Conservation (phyloP, 2,113 vertebrate species). For the Aplodontia rufa region DNA sequence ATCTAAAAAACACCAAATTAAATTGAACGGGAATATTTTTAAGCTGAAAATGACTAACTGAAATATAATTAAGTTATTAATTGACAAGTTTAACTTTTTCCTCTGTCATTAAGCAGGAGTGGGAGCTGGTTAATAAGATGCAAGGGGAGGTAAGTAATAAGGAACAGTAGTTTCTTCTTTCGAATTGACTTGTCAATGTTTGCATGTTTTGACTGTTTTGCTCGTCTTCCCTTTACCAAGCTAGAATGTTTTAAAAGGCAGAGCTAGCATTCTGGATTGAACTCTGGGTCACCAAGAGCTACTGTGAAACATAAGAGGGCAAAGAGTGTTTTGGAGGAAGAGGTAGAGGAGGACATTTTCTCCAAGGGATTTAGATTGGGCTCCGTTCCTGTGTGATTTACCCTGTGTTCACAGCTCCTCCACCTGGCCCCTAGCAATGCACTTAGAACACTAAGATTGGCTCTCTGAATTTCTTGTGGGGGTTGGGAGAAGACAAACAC, state of each 20-base stretch:
- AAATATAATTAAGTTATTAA: slow-evolving; percentile 1
- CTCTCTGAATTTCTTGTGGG: not conserved
- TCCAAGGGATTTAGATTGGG: not conserved
- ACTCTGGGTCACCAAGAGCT: not conserved
- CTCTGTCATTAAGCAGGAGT: not conserved
- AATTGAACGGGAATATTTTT: not conserved
- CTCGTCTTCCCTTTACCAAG: not conserved
- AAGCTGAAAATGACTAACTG: not conserved
- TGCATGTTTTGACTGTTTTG: not conserved
- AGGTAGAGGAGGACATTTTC: not conserved
- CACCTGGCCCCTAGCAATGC: not conserved
- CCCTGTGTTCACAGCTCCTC: not conserved
- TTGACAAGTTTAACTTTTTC: not conserved
- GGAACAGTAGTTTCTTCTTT: not conserved
- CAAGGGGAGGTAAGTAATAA: not conserved
- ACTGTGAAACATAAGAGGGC: not conserved
- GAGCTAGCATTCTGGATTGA: not conserved
- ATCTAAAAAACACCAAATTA: not conserved
- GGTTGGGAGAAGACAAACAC: not conserved
- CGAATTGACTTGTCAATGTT: not conserved
- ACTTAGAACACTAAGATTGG: not conserved
- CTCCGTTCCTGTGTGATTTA: not conserved
- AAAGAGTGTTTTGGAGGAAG: not conserved
- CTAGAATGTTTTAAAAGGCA: not conserved
- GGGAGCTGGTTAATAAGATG: not conserved